Evolutionary conservation across 1,140 invertebrate genomes (phyloP), one percentile per base, ranked within the genome.

Genomic region (Octopus sinensis): DNA sequence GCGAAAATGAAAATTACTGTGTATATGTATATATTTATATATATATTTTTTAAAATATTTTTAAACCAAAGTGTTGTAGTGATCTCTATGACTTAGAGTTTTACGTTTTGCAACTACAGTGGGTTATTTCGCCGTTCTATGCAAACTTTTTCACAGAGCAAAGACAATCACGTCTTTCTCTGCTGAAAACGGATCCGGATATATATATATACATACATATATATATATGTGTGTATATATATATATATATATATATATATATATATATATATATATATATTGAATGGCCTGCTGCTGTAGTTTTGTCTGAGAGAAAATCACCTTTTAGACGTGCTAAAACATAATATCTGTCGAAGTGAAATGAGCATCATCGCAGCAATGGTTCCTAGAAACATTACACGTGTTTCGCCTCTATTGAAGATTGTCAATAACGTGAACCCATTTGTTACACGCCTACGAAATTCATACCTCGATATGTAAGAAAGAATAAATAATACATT

Each of bases 241-340:
- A 62, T 62, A 62, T 62, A 62, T 62, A 62, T 62, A 62, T 62
- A 62, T 62, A 62, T 62, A 62, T 62, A 62, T 62, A 62, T 62
- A 62, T 62, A 62, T 62, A 62, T 62, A 62, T 62, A 62, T 62
- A 62, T 6, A 17, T 9, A 62, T 6, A 6, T 17, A 62, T 17
- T 9, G 56, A 9, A 9, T 9, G 56, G 1, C 17, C 56, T 17
- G 17, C 17, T 62, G 0, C 9, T 62, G 1, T 17, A 62, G 56
- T 17, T 62, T 10, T 17, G 56, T 9, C 56, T 62, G 17, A 9
- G 9, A 62, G 17, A 62, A 9, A 62, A 17, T 62, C 17, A 1
- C 56, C 56, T 10, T 3, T 9, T 9, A 62, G 9, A 17, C 17
- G 1, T 62, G 1, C 9, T 62, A 9, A 62, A 17, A 62, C 56